Conservation (phyloP, 2,888 invertebrate species). For the Hypomecis atomaria region DNA sequence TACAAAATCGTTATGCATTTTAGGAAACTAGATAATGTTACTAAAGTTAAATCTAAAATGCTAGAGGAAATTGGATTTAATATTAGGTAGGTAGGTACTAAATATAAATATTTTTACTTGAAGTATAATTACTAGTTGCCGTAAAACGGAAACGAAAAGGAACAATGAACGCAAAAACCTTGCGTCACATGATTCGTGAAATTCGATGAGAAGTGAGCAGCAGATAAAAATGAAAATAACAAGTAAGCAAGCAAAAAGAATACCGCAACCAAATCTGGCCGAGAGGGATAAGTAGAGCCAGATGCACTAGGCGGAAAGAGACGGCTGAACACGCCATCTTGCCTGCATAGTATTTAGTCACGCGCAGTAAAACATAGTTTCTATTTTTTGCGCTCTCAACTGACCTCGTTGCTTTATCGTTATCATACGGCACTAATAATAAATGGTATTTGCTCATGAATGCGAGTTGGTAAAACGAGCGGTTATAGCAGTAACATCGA, state of each 20-base stretch:
- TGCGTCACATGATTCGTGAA: slow-evolving; percentile 75
- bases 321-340: slow-evolving; percentile 72
- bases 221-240: slow-evolving; percentile 56
- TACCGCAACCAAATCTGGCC: slow-evolving; percentile 69
- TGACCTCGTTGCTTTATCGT: slow-evolving; percentile 83
- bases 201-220: slow-evolving; percentile 67
- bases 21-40: not conserved
- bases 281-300: slow-evolving; percentile 55
- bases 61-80: not conserved
- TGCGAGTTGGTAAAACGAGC: slow-evolving; percentile 59
- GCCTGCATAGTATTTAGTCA: slow-evolving; percentile 79
- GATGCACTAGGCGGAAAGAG: slow-evolving; percentile 60
- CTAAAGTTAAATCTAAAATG: not conserved
- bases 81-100: not conserved
- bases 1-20: slow-evolving; percentile 9
- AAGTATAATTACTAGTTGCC: not conserved
- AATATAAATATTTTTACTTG: not conserved
- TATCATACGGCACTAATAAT: slow-evolving; percentile 78
- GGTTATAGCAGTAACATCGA: slow-evolving; percentile 61
- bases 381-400: slow-evolving; percentile 81
- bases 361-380: slow-evolving; percentile 79
- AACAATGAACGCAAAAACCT: slow-evolving; percentile 45
- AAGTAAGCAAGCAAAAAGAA: slow-evolving; percentile 63
- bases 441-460: slow-evolving; percentile 73
- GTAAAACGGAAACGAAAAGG: not conserved